Evolutionary conservation across 2,797 vertebrate genomes (phyloP), one percentile per base, ranked within the genome.

Genomic region (Silurus aristotelis): DNA sequence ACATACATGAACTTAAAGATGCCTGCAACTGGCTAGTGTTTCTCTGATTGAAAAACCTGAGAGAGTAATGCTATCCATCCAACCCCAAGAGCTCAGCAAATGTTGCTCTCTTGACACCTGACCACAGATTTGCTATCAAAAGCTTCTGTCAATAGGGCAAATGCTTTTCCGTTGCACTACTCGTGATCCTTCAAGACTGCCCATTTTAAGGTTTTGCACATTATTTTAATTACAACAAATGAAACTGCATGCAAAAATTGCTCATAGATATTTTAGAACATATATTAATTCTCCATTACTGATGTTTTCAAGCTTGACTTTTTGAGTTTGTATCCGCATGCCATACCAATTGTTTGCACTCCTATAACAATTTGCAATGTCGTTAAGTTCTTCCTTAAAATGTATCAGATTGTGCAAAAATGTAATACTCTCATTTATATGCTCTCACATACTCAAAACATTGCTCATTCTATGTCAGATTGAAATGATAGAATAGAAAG

Each of bases 401-500:
- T 66, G 27, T 22, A 27, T 79, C 19, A 27, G 60, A 52, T 72
- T 80, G 66, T 9, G 3, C 25, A 2, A 38, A 63, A 72, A 84
- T 77, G 4, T 67, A 27, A 6, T 71, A 27, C 20, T 61, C 75
- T 60, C 46, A n/a, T n/a, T n/a, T n/a, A n/a, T n/a, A n/a, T 68
- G 27, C 64, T 75, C 14, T 82, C 46, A 67, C 43, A 27, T 66
- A 70, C 64, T 68, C 56, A 58, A 75, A 71, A 64, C 60, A n/a
- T 56, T 77, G 70, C 48, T 19, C 10, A 25, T 13, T 27, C n/a
- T 72, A 71, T 80, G 43, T 72, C 25, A 22, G 58, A 66, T 56
- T n/a, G 61, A 76, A 81, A 83, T 82, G 52, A 56, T 75, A n/a
- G 25, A 14, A 38, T 38, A 38, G 38, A 66, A 80, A 73, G 82